Evolutionary conservation across 2,113 vertebrate species (phyloP).

Genomic region (Sciurus niger): DNA sequence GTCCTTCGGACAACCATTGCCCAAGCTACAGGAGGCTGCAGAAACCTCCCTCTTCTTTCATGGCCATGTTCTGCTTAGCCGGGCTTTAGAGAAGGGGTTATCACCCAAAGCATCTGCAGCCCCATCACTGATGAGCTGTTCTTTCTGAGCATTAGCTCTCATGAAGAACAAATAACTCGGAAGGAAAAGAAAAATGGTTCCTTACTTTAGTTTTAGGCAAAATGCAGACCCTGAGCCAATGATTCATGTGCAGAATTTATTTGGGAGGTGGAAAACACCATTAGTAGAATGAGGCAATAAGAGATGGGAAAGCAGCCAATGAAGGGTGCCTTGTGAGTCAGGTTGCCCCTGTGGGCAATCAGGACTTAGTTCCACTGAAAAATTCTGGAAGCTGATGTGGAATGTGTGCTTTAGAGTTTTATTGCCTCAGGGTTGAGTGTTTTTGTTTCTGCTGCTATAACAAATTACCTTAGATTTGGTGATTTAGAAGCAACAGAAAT

Average conservation of each 20-base stretch:
- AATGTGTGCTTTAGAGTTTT: background rate
- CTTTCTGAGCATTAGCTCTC: background rate
- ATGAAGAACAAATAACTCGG: background rate
- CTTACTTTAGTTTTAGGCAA: background rate
- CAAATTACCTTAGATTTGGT: background rate
- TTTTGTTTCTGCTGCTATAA: background rate
- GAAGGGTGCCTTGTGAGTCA: background rate
- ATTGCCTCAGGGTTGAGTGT: background rate
- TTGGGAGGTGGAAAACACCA: background rate
- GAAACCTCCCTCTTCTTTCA: background rate
- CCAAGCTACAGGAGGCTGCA: background rate
- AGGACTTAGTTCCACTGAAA: background rate
- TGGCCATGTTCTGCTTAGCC: background rate
- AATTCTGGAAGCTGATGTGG: background rate
- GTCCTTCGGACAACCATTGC: background rate
- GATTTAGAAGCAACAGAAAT: background rate
- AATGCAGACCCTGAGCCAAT: background rate
- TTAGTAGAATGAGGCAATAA: background rate
- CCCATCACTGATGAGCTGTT: too few relatives aligned
- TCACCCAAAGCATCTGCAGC: background rate
- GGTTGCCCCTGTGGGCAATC: background rate
- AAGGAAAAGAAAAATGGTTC: background rate
- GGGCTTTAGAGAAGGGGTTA: background rate
- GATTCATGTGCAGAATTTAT: background rate
- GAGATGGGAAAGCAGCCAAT: background rate